Evolutionary conservation across 1,140 invertebrate species (phyloP).

Genomic region (Portunus trituberculatus): DNA sequence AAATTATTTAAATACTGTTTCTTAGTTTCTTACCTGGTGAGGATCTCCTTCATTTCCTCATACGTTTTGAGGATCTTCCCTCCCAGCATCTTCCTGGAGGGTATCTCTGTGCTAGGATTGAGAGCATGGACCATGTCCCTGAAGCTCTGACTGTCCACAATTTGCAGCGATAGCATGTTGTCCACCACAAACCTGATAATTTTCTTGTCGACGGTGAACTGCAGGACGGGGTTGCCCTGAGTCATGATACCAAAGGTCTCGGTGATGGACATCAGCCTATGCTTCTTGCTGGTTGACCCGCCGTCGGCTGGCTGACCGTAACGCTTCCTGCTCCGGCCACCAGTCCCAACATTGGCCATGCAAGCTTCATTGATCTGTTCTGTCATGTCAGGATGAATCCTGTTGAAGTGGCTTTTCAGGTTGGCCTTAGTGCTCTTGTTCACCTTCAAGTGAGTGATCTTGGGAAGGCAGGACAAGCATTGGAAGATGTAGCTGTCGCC

Average conservation of each 20-base stretch:
- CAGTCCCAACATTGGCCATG: conserved; percentile 29
- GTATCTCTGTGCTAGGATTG: conserved; percentile 27
- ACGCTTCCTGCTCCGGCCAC: neutral
- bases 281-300: conserved; percentile 4
- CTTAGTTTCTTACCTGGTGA: neutral
- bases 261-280: neutral
- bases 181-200: conserved; percentile 55
- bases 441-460: conserved; percentile 27
- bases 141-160: conserved; percentile 38
- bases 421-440: neutral
- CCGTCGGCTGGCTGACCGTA: neutral
- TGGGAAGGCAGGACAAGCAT: conserved; percentile 49
- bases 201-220: conserved; percentile 53
- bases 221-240: conserved; percentile 24
- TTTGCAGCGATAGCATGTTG: conserved; percentile 65
- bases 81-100: conserved; percentile 5
- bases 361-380: conserved; percentile 36
- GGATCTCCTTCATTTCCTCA: neutral
- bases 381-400: too few relatives aligned
- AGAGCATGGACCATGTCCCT: neutral
- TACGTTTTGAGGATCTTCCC: conserved; percentile 34
- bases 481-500: neutral
- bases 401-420: too few relatives aligned
- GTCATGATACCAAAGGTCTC: conserved; percentile 21
- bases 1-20: too few relatives aligned